phyloP scores from a whole-genome alignment of 2,797 vertebrate genomes.

The Mormyrus hasselquistii region DNA sequence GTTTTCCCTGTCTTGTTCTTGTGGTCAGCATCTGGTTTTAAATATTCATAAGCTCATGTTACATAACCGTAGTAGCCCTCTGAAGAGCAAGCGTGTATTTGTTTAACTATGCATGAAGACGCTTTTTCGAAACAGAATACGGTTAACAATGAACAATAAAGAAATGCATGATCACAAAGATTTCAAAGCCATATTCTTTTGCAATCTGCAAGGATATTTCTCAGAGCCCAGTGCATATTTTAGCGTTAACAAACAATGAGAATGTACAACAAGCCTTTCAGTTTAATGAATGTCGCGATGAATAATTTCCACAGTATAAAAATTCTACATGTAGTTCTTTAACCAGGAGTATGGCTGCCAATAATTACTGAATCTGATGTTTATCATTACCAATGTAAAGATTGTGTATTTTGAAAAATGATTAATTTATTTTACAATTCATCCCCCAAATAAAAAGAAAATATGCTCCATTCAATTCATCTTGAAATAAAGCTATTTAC shows the following conservation, averaged over 20 bases:
- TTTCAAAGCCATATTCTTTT: slow-evolving; percentile 7
- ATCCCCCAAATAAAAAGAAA: not conserved
- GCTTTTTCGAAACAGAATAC: not conserved
- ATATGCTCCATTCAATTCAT: not conserved
- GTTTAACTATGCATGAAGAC: not conserved
- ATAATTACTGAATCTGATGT: not conserved
- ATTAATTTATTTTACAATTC: not conserved
- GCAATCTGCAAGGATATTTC: not conserved
- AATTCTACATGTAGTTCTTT: not conserved
- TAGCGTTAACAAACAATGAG: not conserved
- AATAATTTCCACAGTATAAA: not conserved
- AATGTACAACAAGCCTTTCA: not conserved
- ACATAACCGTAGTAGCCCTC: not conserved
- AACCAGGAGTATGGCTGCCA: not conserved
- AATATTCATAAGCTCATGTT: not conserved
- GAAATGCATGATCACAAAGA: not conserved
- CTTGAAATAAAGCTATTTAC: not conserved
- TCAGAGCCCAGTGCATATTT: not conserved
- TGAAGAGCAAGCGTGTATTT: not conserved
- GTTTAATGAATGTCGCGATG: not conserved
- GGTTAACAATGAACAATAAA: slow-evolving; percentile 10
- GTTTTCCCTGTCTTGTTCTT: not conserved
- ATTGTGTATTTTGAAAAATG: not conserved
- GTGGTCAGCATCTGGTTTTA: slow-evolving; percentile 18
- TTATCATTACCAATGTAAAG: not conserved